These are phyloP conservation scores for Sphaeramia orbicularis DNA, from an alignment of 2,797 vertebrate genomes.

Conservation along the genomic window DNA sequence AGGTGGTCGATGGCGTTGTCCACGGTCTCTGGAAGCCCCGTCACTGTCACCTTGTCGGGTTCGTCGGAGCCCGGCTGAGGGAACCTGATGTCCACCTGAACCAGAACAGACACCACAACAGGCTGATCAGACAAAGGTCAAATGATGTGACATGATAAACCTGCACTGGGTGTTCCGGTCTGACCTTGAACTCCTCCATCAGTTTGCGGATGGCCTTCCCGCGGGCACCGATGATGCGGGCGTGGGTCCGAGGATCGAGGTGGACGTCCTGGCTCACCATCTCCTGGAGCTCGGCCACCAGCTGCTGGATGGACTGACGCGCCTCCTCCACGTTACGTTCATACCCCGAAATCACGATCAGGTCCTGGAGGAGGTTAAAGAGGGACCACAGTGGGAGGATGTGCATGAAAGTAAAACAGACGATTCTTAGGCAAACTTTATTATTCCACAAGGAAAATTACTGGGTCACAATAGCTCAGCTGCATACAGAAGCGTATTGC, in stretches of 20 bases:
- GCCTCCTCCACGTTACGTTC: slow-evolving; percentile 84
- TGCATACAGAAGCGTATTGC: too few species aligned
- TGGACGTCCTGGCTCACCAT: slow-evolving; percentile 85
- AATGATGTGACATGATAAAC: too few species aligned
- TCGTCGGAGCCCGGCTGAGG: slow-evolving; percentile 84
- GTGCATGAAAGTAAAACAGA: neutral
- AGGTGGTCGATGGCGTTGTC: slow-evolving; percentile 87
- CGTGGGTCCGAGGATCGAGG: slow-evolving; percentile 85
- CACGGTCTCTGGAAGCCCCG: slow-evolving; percentile 84
- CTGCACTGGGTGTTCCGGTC: too few species aligned
- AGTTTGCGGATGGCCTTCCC: slow-evolving; percentile 87
- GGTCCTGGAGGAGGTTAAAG: slow-evolving; percentile 67
- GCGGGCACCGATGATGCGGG: slow-evolving; percentile 86
- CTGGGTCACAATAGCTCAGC: too few species aligned
- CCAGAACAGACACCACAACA: neutral
- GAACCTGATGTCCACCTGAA: slow-evolving; percentile 87
- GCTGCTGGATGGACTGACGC: slow-evolving; percentile 81
- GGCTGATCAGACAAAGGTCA: too few species aligned
- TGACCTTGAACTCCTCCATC: slow-evolving; percentile 88
- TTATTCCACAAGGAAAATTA: too few species aligned
- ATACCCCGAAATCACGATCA: slow-evolving; percentile 86
- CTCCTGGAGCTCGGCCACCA: slow-evolving; percentile 85
- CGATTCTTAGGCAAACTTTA: too few species aligned
- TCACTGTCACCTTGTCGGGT: slow-evolving; percentile 85
- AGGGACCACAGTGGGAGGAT: neutral